Percentiles rank a stretch among this genome's conserved stretches.
Conservation (phyloP, 2,797 vertebrate species). For the Pipistrellus kuhlii region DNA sequence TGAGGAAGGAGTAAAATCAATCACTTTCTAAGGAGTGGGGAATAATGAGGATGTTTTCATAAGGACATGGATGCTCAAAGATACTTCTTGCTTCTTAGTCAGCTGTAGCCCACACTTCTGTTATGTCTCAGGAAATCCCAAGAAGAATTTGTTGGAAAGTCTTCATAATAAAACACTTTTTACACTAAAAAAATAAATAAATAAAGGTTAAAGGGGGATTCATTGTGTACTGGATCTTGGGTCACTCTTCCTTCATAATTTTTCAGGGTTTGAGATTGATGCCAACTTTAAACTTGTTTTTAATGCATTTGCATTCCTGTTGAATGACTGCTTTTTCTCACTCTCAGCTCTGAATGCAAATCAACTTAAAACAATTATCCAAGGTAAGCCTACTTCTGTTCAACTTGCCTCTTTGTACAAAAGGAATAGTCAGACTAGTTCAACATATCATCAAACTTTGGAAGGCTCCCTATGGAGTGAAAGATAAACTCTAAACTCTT, state of each 20-base stretch:
- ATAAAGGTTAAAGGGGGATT: not conserved
- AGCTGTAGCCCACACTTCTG: not conserved
- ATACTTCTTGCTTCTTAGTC: not conserved
- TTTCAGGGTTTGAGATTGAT: not conserved
- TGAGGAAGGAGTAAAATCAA: not conserved
- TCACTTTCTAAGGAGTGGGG: not conserved
- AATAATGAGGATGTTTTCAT: not conserved
- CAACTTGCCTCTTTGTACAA: not conserved
- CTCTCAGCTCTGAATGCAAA: conserved; percentile 43
- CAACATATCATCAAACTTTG: not conserved
- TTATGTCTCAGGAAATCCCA: not conserved
- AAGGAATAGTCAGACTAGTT: not conserved
- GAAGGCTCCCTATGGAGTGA: not conserved
- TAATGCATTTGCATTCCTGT: not conserved
- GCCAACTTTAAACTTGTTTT: not conserved
- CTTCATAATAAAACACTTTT: not conserved
- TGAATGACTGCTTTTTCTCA: not conserved
- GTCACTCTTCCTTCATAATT: not conserved
- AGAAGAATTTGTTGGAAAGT: not conserved
- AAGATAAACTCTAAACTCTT: not conserved
- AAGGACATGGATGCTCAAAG: not conserved
- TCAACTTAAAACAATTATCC: conserved; percentile 1
- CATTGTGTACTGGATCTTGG: not conserved
- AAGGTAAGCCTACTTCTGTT: not conserved
- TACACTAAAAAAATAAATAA: not conserved